Evolutionary conservation across 2,888 invertebrate genomes (phyloP).

Genomic region (Coecobrya sp.): DNA sequence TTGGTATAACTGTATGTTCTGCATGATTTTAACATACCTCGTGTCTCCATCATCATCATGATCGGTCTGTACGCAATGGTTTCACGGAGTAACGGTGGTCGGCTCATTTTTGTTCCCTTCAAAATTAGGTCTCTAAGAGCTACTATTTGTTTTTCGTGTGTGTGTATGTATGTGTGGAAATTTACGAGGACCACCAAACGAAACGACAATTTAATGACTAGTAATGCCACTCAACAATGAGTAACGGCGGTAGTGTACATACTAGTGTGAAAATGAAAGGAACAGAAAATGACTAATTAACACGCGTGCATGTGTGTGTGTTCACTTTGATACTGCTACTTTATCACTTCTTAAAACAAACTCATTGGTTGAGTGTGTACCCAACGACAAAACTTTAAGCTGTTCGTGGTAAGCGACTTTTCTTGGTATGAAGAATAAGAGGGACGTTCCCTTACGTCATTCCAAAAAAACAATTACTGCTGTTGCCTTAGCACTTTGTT

Average conservation of each 20-base stretch:
- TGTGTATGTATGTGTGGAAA: neutral
- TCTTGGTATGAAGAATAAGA: neutral
- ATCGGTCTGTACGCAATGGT: conserved; percentile 67
- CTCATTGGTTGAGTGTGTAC: neutral
- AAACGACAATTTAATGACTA: neutral
- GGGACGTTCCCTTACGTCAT: conserved; percentile 20
- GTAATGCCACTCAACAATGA: neutral
- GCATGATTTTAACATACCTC: conserved; percentile 59
- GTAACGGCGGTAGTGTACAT: too few relatives aligned
- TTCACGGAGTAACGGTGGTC: conserved; percentile 72
- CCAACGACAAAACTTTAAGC: too few relatives aligned
- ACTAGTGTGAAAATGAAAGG: conserved; percentile 33
- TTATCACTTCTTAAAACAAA: neutral
- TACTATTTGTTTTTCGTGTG: neutral
- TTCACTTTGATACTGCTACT: neutral
- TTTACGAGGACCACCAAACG: neutral
- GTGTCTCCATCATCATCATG: conserved; percentile 35
- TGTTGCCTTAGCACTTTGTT: too few relatives aligned
- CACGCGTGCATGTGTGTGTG: conserved; percentile 10
- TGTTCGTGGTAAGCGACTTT: too few relatives aligned
- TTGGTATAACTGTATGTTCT: neutral
- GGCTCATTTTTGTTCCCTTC: conserved; percentile 54
- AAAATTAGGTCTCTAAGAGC: neutral
- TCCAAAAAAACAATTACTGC: neutral
- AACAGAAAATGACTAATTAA: conserved; percentile 36